Evolutionary conservation across 64 coral and sea anemone species (phyloP), one percentile per base, ranked within the genome.

Genomic region (Acropora tenuis): DNA sequence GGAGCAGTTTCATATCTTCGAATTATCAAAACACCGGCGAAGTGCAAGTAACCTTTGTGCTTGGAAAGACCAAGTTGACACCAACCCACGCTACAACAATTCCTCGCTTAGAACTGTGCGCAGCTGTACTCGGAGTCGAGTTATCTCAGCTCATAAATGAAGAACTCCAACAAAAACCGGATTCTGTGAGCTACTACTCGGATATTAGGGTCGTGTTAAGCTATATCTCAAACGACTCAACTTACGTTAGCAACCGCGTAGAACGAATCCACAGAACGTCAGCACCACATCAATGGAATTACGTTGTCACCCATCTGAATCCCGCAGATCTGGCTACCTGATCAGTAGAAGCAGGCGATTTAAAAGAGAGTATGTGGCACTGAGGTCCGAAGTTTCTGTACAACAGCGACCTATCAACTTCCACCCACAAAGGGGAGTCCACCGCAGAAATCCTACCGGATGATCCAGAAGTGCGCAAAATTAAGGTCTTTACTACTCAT

Each of bases 361-460:
- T 92, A 43, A 65, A 78, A 47, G 50, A 92, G 7, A 92, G 72
- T 48, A 73, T 60, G 17, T 92, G 81, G 90, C 90, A 63, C 58
- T 86, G 41, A 11, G 74, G 90, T 2, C 81, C 81, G 1, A 85
- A 66, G 82, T 86, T 86, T 17, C 80, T 85, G 11, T 65, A 86
- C 53, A 78, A n/a, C 8, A 91, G 78, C n/a, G 50, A 80, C 48
- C 48, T 53, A 45, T 13, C 78, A 18, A 17, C 47, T 61, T 10
- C 41, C 30, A 20, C 57, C 17, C 88, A 11, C 49, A 67, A 90
- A 15, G 18, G 15, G 4, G n/a, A 80, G 12, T 20, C 48, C 41
- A 13, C 52, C 2, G 75, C 77, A 59, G 71, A 71, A 50, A 45
- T 80, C 6, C 48, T 49, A 47, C 53, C 88, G 9, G 47, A 79